A percentile compares a stretch with the other conserved stretches of the same genome.
Evolutionary conservation across 2,888 invertebrate species (phyloP).

Genomic region (Eupithecia tripunctaria): DNA sequence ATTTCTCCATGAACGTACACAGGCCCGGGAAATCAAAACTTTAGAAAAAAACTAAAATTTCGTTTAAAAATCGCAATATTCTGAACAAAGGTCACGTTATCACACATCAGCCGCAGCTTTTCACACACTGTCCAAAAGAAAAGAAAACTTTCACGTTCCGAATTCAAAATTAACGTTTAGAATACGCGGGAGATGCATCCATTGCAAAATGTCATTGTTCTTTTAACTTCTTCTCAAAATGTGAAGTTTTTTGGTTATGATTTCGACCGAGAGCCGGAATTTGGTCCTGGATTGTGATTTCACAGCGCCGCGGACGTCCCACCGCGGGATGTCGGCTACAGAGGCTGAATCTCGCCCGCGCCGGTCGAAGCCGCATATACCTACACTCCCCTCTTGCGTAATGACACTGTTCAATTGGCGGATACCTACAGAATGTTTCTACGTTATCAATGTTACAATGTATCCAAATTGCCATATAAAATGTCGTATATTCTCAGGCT

Average conservation of each 20-base stretch:
- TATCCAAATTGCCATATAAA: not conserved
- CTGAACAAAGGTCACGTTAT: constrained; percentile 57
- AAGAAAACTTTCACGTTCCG: constrained; percentile 54
- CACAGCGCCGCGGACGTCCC: constrained; percentile 54
- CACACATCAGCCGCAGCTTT: constrained; percentile 54
- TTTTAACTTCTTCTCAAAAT: constrained; percentile 46
- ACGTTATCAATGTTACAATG: constrained; percentile 15
- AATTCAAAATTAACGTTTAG: constrained; percentile 59
- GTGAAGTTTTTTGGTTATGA: constrained; percentile 51
- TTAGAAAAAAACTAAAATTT: constrained; percentile 14
- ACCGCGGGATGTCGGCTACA: constrained; percentile 72
- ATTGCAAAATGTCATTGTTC: constrained; percentile 14
- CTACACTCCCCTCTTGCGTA: constrained; percentile 80
- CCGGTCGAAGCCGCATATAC: constrained; percentile 75
- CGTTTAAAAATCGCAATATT: constrained; percentile 32
- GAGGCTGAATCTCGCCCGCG: constrained; percentile 74
- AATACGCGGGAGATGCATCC: constrained; percentile 48
- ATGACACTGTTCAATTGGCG: constrained; percentile 61
- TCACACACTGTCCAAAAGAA: constrained; percentile 59
- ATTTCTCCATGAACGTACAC: constrained; percentile 25
- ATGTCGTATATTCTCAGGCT: not conserved
- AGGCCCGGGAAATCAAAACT: not conserved
- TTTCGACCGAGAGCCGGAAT: constrained; percentile 52
- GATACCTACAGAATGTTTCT: constrained; percentile 47
- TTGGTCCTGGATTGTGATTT: constrained; percentile 20